phyloP scores from a whole-genome alignment of 2,888 invertebrate species.

The Drosophila setosimentum region DNA sequence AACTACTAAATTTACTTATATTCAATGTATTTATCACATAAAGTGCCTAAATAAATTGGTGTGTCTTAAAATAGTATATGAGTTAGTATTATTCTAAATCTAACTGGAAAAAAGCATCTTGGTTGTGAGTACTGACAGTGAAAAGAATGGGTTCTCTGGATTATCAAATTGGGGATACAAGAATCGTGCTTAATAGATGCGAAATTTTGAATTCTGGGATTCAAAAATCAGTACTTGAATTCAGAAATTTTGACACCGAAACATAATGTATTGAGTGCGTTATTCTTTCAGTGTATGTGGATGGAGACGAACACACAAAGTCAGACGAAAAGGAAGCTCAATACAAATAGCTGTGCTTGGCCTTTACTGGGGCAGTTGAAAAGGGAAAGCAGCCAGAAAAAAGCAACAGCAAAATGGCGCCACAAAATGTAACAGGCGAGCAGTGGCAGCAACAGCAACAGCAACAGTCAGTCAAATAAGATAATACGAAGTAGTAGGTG shows the following conservation, averaged over 20 bases:
- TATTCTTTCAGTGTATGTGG: not conserved
- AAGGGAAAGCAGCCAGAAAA: conserved; percentile 54
- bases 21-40: not conserved
- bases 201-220: not conserved
- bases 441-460: conserved; percentile 31
- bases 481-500: conserved; percentile 21
- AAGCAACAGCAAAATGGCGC: conserved; percentile 73
- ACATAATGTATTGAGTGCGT: too few relatives aligned
- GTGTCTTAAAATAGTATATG: not conserved
- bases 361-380: conserved; percentile 51
- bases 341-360: conserved; percentile 65
- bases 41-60: not conserved
- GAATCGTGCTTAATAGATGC: not conserved
- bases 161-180: not conserved
- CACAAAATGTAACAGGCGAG: conserved; percentile 68
- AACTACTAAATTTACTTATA: not conserved
- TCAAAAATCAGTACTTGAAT: not conserved
- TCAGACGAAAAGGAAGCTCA: conserved; percentile 56
- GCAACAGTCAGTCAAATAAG: conserved; percentile 15
- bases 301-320: conserved; percentile 8
- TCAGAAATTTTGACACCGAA: not conserved
- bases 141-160: not conserved
- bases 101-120: not conserved
- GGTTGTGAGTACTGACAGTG: not conserved
- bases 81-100: not conserved